These are phyloP conservation scores for Camarhynchus parvulus DNA, from an alignment of 2,113 vertebrate genomes.

Conservation along the genomic window DNA sequence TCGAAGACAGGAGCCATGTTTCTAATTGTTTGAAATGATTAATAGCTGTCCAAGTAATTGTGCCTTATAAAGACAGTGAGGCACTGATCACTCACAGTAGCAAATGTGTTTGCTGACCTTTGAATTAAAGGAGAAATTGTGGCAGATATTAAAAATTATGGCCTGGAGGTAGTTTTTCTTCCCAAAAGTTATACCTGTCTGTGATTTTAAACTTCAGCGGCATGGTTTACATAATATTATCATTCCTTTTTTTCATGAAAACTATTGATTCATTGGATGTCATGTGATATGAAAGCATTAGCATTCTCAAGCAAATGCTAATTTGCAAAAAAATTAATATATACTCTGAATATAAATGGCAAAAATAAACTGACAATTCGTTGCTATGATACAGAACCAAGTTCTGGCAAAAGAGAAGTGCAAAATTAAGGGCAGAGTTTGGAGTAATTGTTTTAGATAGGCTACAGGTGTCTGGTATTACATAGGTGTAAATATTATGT, in stretches of 20 bases:
- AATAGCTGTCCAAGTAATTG: slow-evolving; percentile 47
- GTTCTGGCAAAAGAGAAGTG: background rate
- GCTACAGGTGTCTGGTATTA: background rate
- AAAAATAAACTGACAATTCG: background rate
- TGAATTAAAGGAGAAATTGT: slow-evolving; percentile 45
- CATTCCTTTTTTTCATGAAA: background rate
- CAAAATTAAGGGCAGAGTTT: background rate
- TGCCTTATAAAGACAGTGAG: background rate
- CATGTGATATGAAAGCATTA: background rate
- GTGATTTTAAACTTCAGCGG: background rate
- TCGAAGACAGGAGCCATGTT: background rate
- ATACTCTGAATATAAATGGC: background rate
- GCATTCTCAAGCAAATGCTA: background rate
- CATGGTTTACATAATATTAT: background rate
- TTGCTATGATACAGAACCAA: background rate
- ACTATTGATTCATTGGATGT: background rate
- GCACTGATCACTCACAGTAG: slow-evolving; percentile 24
- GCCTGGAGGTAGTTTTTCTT: background rate
- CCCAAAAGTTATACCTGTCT: background rate
- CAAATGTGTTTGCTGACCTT: slow-evolving; percentile 50
- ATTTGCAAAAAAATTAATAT: slow-evolving; percentile 20
- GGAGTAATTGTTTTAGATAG: background rate
- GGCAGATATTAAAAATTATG: slow-evolving; percentile 43
- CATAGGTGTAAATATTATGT: background rate
- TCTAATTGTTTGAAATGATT: slow-evolving; percentile 53